A percentile compares a stretch with the other conserved stretches of the same genome.
Evolutionary conservation across 1,140 invertebrate species (phyloP).

Genomic region (Psilanteris sp.): DNA sequence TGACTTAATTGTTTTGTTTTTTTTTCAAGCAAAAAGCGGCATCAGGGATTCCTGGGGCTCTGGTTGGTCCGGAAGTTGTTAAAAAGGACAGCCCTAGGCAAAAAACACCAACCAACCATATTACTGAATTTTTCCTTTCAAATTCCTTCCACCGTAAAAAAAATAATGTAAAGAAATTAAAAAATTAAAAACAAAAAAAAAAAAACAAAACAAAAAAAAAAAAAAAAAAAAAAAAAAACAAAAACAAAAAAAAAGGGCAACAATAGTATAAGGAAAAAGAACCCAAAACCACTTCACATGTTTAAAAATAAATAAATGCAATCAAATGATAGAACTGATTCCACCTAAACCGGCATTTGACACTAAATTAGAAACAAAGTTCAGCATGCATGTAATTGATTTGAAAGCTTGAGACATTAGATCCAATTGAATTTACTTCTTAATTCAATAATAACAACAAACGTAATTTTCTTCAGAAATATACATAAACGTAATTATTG

Average conservation of each 20-base stretch:
- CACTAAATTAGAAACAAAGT: constrained; percentile 28
- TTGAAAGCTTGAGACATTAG: constrained; percentile 65
- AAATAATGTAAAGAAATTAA: too few species aligned
- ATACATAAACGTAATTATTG: constrained; percentile 28
- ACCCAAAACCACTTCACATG: constrained; percentile 67
- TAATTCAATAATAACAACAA: not conserved
- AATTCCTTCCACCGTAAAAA: too few species aligned
- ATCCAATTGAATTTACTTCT: constrained; percentile 49
- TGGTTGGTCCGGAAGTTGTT: too few species aligned
- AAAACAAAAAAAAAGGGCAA: constrained; percentile 54
- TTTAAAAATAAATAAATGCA: constrained; percentile 65
- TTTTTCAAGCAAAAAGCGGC: too few species aligned
- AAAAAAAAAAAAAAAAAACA: constrained; percentile 53
- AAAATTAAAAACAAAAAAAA: too few species aligned
- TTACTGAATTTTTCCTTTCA: too few species aligned
- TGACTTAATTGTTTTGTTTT: too few species aligned
- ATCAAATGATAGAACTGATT: constrained; percentile 56
- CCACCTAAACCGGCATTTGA: constrained; percentile 44
- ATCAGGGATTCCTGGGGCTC: too few species aligned
- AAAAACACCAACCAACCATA: too few species aligned
- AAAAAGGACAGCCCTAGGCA: too few species aligned
- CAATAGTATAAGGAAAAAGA: constrained; percentile 54
- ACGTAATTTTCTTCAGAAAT: constrained; percentile 30
- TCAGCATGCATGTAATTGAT: constrained; percentile 45
- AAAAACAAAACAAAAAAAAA: too few species aligned